Conservation (phyloP, 53 echinoderm and acorn worm genomes). For the Henricia sp. region DNA sequence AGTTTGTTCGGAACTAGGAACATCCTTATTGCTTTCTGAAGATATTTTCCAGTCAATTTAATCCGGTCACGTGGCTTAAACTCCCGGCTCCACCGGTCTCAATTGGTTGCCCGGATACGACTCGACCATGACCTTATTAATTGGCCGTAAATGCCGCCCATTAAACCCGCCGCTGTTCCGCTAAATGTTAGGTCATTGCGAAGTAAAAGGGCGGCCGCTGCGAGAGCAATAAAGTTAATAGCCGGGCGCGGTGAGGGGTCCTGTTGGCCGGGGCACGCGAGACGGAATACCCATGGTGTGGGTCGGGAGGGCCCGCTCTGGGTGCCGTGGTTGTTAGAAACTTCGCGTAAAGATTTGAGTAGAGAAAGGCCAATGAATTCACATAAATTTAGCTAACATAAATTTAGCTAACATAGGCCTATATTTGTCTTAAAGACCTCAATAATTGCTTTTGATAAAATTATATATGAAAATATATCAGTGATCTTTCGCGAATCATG, state of each 20-base stretch:
- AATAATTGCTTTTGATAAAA: no score
- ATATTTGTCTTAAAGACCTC: no score
- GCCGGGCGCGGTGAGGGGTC: conserved; percentile 37
- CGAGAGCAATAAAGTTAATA: conserved; percentile 43
- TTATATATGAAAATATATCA: no score
- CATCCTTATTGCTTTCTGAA: not conserved
- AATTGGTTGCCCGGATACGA: not conserved
- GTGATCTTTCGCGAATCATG: no score
- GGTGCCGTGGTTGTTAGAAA: not conserved
- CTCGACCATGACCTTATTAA: conserved; percentile 56
- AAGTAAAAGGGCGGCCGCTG: conserved; percentile 39
- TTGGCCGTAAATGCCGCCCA: conserved; percentile 41
- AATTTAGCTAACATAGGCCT: no score
- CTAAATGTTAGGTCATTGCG: conserved; percentile 24
- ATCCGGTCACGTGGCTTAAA: conserved; percentile 40
- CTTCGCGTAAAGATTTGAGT: no score
- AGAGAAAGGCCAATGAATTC: no score
- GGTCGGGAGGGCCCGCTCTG: not conserved
- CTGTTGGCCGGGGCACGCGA: conserved; percentile 26
- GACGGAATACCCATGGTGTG: not conserved
- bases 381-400: no score
- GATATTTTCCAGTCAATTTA: conserved; percentile 1
- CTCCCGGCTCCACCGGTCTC: conserved; percentile 7
- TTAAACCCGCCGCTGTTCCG: conserved; percentile 5
- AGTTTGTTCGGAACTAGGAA: no score